These are phyloP conservation scores for Lithobius niger DNA, from an alignment of 1,140 invertebrate genomes.

Conservation along the genomic window DNA sequence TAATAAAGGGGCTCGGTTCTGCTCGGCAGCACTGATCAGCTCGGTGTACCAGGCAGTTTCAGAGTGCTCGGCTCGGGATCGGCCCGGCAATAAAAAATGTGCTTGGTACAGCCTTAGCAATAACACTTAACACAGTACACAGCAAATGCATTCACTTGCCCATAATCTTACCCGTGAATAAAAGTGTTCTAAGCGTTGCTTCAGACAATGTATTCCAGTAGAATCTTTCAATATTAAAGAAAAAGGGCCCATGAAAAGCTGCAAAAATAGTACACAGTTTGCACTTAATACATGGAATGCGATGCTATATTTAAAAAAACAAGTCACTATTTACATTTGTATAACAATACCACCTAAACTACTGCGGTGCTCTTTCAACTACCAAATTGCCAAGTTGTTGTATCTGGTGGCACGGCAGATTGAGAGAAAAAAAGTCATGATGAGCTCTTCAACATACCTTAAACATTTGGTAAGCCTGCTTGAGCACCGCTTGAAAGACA, in stretches of 20 bases:
- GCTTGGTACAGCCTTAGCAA: too few relatives aligned
- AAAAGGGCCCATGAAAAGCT: conserved; percentile 61
- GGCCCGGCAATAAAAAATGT: too few relatives aligned
- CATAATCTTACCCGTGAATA: conserved; percentile 44
- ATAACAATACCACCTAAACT: not conserved
- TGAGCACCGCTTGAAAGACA: conserved; percentile 54
- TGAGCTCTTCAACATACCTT: conserved; percentile 21
- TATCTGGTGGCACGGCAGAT: not conserved
- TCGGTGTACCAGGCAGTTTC: too few relatives aligned
- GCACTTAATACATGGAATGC: not conserved
- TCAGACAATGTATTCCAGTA: conserved; percentile 30
- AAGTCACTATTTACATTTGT: not conserved
- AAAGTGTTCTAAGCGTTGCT: conserved; percentile 47
- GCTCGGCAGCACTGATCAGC: too few relatives aligned
- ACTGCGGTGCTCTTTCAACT: not conserved
- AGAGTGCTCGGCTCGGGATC: too few relatives aligned
- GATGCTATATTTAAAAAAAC: not conserved
- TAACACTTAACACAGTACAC: too few relatives aligned
- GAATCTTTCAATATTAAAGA: conserved; percentile 38
- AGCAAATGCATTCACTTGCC: too few relatives aligned
- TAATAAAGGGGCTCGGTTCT: too few relatives aligned
- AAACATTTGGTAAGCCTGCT: conserved; percentile 59
- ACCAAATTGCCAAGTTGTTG: not conserved
- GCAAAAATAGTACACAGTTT: conserved; percentile 14
- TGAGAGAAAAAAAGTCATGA: not conserved